Percentiles rank a stretch among this genome's conserved stretches.
Conservation (phyloP, 2,888 invertebrate species). For the Lepetodrilus schrolli region DNA sequence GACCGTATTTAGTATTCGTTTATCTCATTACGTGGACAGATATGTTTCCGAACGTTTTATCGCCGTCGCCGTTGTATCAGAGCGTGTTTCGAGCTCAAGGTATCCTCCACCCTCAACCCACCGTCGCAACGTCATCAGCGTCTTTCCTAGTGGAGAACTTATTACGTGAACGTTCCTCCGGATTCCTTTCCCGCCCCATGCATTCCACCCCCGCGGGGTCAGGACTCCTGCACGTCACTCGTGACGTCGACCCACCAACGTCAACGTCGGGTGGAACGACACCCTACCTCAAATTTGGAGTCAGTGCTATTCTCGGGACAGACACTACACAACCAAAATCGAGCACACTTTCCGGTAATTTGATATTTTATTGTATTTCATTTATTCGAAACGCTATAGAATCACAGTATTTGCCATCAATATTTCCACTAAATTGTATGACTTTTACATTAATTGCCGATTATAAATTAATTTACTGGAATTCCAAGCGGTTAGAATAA, state of each 20-base stretch:
- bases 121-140: slow-evolving; percentile 49
- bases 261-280: slow-evolving; percentile 43
- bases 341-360: neutral
- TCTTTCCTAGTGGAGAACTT: slow-evolving; percentile 71
- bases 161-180: slow-evolving; percentile 54
- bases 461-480: no score
- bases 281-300: slow-evolving; percentile 70
- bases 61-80: slow-evolving; percentile 70
- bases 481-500: no score
- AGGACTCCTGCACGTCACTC: neutral
- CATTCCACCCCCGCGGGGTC: slow-evolving; percentile 17
- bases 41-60: slow-evolving; percentile 69
- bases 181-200: slow-evolving; percentile 35
- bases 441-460: no score
- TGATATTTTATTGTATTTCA: no score
- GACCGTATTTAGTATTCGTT: no score
- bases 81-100: slow-evolving; percentile 63
- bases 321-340: slow-evolving; percentile 46
- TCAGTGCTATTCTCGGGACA: slow-evolving; percentile 68
- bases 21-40: no score
- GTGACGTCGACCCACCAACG: slow-evolving; percentile 43
- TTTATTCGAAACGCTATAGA: no score
- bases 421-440: no score
- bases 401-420: no score
- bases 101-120: slow-evolving; percentile 51